Evolutionary conservation across 2,797 vertebrate genomes (phyloP), one percentile per base, ranked within the genome.

Genomic region (Neopelma chrysocephalum): DNA sequence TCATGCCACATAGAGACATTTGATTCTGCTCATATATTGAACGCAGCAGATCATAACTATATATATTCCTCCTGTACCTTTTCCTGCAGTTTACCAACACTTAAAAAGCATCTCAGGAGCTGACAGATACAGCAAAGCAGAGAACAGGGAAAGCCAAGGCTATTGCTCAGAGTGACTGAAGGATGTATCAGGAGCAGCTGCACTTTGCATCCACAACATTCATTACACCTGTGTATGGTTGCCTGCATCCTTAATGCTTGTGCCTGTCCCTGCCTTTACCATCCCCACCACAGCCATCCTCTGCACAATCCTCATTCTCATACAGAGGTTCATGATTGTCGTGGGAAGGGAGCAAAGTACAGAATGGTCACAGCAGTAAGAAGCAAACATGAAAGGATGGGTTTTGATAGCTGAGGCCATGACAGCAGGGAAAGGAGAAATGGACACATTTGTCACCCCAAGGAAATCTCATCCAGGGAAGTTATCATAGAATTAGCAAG

Each of bases 231-330:
- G 1, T 25, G 14, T 7, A 8, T 31, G 32, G 4, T 27, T 86
- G 36, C 34, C 57, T 75, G 18, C 25, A 79, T n/a, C 23, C 34
- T 57, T 45, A 61, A 29, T 22, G 15, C 3, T 53, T 9, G 14
- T 77, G 27, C 4, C 9, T 6, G 2, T 47, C 32, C 27, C 18
- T 43, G 11, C 7, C 18, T 56, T 13, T 38, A 29, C 13, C 27
- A 57, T 25, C 7, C 5, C 3, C 5, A 3, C 12, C 5, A 25
- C 8, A 23, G 23, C 9, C 27, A 65, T 3, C 2, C 17, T 71
- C 20, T 36, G n/a, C 50, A 54, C 18, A 48, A 16, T 4, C 4
- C 23, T 58, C 4, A 42, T 5, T n/a, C n/a, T 78, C 40, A 27
- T 29, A 26, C 3, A 22, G 10, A 45, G 11, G 12, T 48, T 87